Evolutionary conservation across 2,797 vertebrate species (phyloP).

Genomic region (Catamblyrhynchus diadema): DNA sequence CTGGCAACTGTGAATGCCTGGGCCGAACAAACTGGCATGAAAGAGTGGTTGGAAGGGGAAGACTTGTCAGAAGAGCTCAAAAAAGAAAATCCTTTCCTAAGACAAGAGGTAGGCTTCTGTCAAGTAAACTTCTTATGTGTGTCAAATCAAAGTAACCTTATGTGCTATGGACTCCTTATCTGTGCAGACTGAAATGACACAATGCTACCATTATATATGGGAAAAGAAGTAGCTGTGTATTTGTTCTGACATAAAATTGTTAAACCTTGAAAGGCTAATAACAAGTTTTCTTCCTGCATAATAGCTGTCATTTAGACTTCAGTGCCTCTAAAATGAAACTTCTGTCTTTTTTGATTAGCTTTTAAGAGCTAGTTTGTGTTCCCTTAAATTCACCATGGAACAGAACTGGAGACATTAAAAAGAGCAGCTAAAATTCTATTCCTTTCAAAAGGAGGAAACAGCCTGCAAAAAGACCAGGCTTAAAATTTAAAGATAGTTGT

Average conservation of each 20-base stretch:
- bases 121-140: not conserved
- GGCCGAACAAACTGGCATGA: constrained; percentile 98
- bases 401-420: not conserved
- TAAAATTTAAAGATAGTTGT: not conserved
- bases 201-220: not conserved
- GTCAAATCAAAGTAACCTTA: not conserved
- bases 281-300: not conserved
- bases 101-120: constrained; percentile 86
- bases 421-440: not conserved
- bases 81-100: constrained; percentile 93
- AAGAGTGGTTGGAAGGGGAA: constrained; percentile 97
- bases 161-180: not conserved
- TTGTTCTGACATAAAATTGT: not conserved
- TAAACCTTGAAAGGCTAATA: not conserved
- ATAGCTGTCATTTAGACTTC: not conserved
- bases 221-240: not conserved
- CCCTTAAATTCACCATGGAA: not conserved
- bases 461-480: not conserved
- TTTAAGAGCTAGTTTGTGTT: not conserved
- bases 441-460: not conserved
- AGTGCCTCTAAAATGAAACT: not conserved
- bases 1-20: constrained; percentile 89
- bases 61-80: constrained; percentile 95
- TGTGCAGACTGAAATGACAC: not conserved
- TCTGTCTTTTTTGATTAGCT: not conserved